Percentiles rank a stretch among this genome's conserved stretches.
Conservation (phyloP, 2,888 invertebrate genomes). For the Diaperis boleti region DNA sequence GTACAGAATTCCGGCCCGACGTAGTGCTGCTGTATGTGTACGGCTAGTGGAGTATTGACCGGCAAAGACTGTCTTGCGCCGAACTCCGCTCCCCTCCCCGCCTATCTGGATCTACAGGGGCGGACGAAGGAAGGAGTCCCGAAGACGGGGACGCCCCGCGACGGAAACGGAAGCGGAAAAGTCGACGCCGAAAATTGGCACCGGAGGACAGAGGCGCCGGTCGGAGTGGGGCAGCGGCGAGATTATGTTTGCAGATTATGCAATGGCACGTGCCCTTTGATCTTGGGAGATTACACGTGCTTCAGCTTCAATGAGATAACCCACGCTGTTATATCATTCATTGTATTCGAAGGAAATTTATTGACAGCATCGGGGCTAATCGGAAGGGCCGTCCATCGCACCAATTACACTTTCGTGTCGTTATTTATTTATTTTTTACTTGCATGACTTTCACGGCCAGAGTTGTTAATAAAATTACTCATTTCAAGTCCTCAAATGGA, state of each 20-base stretch:
- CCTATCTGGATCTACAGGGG: slow-evolving; percentile 45
- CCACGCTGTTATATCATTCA: too few relatives aligned
- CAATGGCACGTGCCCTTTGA: too few relatives aligned
- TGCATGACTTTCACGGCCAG: too few relatives aligned
- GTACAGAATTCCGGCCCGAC: slow-evolving; percentile 36
- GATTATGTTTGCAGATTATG: not conserved
- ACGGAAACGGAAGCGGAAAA: slow-evolving; percentile 21
- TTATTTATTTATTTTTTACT: too few relatives aligned
- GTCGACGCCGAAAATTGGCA: slow-evolving; percentile 16
- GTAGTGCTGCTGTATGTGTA: slow-evolving; percentile 25
- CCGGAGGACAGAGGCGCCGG: not conserved
- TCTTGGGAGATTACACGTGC: not conserved
- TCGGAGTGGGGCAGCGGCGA: not conserved
- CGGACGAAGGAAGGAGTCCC: slow-evolving; percentile 34
- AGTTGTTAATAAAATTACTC: too few relatives aligned
- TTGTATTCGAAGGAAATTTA: too few relatives aligned
- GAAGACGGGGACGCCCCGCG: slow-evolving; percentile 20
- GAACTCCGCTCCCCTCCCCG: slow-evolving; percentile 45
- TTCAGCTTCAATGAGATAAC: too few relatives aligned
- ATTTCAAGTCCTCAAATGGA: not conserved
- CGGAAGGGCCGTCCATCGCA: too few relatives aligned
- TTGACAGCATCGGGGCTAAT: too few relatives aligned
- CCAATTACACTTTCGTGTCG: too few relatives aligned
- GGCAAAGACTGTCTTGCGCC: slow-evolving; percentile 53
- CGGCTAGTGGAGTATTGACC: slow-evolving; percentile 54